Percentiles rank a stretch among this genome's conserved stretches.
Conservation (phyloP, 2,888 invertebrate genomes). For the Phorcus lineatus region DNA sequence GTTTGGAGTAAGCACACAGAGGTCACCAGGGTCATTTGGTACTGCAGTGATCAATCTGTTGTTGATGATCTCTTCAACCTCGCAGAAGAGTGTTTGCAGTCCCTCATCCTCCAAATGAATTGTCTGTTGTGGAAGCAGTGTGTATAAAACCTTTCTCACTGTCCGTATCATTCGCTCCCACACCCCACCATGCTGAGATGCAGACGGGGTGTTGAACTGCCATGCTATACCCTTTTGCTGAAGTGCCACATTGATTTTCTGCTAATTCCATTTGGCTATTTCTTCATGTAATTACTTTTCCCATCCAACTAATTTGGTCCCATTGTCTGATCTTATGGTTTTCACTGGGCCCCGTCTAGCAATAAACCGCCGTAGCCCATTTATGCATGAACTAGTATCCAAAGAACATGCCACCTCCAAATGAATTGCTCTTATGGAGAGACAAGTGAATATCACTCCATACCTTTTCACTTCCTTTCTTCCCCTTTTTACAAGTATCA, state of each 20-base stretch:
- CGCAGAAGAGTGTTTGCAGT: too few species aligned
- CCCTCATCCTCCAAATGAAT: too few species aligned
- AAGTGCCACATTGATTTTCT: background rate
- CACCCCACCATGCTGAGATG: background rate
- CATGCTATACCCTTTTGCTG: background rate
- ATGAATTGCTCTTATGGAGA: background rate
- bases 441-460: background rate
- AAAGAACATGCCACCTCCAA: background rate
- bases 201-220: background rate
- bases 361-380: background rate
- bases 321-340: conserved; percentile 1
- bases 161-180: background rate
- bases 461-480: too few species aligned
- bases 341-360: background rate
- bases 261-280: background rate
- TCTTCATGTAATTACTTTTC: background rate
- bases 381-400: background rate
- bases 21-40: too few species aligned
- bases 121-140: too few species aligned
- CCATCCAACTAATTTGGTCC: background rate
- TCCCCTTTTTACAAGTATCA: too few species aligned
- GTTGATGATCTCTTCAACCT: too few species aligned
- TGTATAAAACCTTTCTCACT: background rate
- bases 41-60: too few species aligned
- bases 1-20: too few species aligned